Base-by-base conservation (phyloP, 2,113 vertebrate genomes). In the Notiomystis cincta region DNA sequence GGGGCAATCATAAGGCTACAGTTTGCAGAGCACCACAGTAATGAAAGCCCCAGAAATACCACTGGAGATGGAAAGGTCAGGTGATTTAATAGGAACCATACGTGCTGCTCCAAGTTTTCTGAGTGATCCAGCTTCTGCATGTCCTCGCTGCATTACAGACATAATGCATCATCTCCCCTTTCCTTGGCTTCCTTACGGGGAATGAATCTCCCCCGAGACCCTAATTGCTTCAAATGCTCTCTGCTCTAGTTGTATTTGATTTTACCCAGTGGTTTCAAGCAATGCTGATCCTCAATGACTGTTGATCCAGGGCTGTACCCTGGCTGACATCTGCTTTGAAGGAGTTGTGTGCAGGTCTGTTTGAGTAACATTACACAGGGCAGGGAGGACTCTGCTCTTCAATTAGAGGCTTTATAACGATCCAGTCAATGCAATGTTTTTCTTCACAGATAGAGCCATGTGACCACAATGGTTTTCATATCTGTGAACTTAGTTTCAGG, bases 191-290 rank as follows among this genome's bases (percentile, higher is more conserved):
- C 1, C 0, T 91, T 90, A 82, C 0, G 0, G 66, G 58, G 38
- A 93, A 82, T 40, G 58, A 86, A 62, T 45, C 38, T 86, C 88
- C 35, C 47, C 28, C 0, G 0, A 66, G 81, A 86, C 19, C 6
- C 14, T 73, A 90, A 77, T 75, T 88, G 90, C 85, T 95, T 77
- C 85, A 73, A 10, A 93, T 76, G 47, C 76, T 93, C 85, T 90
- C 90, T 96, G 90, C 71, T 95, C 85, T 90, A 80, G 86, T 93
- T 95, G 58, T 75, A 60, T 90, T 92, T 93, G 71, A 90, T 83
- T 90, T 95, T 93, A 83, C 76, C 44, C 79, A 86, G 79, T 31
- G 64, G 56, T 95, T 96, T 88, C 76, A 78, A 83, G 82, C 56
- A 78, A 88, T 93, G 60, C 85, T 78, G 64, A 88, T 93, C 37